These are phyloP conservation scores for Anarrhichthys ocellatus DNA, from an alignment of 2,113 vertebrate genomes.

Conservation along the genomic window DNA sequence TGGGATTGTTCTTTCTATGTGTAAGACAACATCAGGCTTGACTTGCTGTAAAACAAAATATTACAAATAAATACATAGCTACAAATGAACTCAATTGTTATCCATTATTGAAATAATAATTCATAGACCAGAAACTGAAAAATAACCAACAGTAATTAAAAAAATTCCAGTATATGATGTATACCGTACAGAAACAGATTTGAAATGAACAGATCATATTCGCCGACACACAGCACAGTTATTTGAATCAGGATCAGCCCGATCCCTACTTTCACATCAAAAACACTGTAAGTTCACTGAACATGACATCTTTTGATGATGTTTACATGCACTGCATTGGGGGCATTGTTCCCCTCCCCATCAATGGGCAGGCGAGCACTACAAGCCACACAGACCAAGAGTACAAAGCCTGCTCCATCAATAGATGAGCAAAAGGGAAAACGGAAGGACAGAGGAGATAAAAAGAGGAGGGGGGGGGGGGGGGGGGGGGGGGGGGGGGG, in stretches of 20 bases:
- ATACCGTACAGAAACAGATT: too few relatives aligned
- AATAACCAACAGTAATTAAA: too few relatives aligned
- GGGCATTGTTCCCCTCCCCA: constrained; percentile 20
- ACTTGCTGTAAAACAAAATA: too few relatives aligned
- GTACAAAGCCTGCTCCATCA: constrained; percentile 46
- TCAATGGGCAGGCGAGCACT: constrained; percentile 9
- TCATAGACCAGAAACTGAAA: too few relatives aligned
- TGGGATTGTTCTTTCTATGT: too few relatives aligned
- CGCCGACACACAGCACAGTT: neutral
- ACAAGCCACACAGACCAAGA: constrained; percentile 26
- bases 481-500: neutral
- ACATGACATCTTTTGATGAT: constrained; percentile 30
- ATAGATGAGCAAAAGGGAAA: constrained; percentile 49
- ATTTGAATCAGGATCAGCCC: neutral
- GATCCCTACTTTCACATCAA: constrained; percentile 14
- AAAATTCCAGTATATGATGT: neutral
- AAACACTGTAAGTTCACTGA: constrained; percentile 8
- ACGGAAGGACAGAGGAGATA: constrained; percentile 63
- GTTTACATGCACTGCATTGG: constrained; percentile 43
- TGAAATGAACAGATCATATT: too few relatives aligned
- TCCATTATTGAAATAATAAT: too few relatives aligned
- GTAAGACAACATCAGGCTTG: too few relatives aligned
- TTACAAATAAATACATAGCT: too few relatives aligned
- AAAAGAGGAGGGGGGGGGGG: constrained; percentile 22
- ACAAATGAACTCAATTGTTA: too few relatives aligned